phyloP scores from a whole-genome alignment of 2,797 vertebrate genomes.

The Xenopus petersii region DNA sequence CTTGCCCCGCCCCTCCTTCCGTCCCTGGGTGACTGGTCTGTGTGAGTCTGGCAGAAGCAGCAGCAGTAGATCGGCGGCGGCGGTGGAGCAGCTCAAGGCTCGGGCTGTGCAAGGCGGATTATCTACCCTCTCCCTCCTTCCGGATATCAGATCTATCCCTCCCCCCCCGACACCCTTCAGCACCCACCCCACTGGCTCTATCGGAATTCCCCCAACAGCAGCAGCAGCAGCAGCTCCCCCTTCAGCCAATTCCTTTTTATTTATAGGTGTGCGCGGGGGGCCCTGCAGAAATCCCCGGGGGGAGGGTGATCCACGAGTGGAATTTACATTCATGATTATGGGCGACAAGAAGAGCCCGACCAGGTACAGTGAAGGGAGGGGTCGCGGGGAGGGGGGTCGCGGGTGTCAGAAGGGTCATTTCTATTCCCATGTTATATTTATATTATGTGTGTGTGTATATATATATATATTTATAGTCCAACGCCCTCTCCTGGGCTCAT shows the following conservation, averaged over 20 bases:
- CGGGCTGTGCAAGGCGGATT: slow-evolving; percentile 43
- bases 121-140: slow-evolving; percentile 45
- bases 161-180: no score
- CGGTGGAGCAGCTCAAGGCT: slow-evolving; percentile 60
- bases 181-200: not conserved
- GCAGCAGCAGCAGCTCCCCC: no score
- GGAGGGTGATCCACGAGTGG: slow-evolving; percentile 44
- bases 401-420: slow-evolving; percentile 43
- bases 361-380: slow-evolving; percentile 79
- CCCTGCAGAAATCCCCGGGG: slow-evolving; percentile 19
- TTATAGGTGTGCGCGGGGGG: slow-evolving; percentile 30
- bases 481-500: not conserved
- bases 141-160: no score
- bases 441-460: slow-evolving; percentile 13
- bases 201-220: not conserved
- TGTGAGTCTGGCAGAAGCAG: slow-evolving; percentile 40
- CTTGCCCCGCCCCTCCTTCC: slow-evolving; percentile 47
- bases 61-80: slow-evolving; percentile 59
- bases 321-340: slow-evolving; percentile 77
- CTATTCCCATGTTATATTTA: not conserved
- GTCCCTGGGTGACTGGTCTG: slow-evolving; percentile 46
- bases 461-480: no score
- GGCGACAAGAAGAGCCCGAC: slow-evolving; percentile 98
- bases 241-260: slow-evolving; percentile 7
- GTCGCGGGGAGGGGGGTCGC: slow-evolving; percentile 52